Conservation (phyloP, 2,888 invertebrate genomes). For the Drosophila rubida region DNA sequence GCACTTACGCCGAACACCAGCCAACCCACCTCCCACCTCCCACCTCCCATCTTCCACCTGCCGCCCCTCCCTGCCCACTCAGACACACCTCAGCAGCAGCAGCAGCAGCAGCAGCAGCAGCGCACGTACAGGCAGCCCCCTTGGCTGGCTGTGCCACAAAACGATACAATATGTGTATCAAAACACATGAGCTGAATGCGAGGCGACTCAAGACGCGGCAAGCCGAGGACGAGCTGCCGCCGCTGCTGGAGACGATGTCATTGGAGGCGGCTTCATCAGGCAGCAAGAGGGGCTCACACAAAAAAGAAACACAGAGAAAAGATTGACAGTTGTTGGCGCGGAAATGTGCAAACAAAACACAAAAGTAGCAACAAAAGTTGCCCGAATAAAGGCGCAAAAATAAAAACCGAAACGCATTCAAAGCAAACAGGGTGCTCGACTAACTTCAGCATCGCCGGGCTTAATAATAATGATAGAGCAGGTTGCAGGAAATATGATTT, state of each 20-base stretch:
- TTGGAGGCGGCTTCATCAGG: slow-evolving; percentile 46
- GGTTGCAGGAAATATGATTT: too few relatives aligned
- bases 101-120: slow-evolving; percentile 17
- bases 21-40: too few relatives aligned
- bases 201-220: slow-evolving; percentile 21
- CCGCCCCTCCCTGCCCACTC: slow-evolving; percentile 5
- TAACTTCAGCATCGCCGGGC: too few relatives aligned
- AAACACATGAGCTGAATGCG: slow-evolving; percentile 68
- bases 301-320: slow-evolving; percentile 33
- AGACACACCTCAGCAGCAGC: slow-evolving; percentile 14
- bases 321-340: slow-evolving; percentile 77
- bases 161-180: slow-evolving; percentile 78
- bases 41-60: too few relatives aligned
- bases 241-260: slow-evolving; percentile 18
- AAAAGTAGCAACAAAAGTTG: slow-evolving; percentile 67
- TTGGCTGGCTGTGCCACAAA: slow-evolving; percentile 60
- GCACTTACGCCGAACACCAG: slow-evolving; percentile 64
- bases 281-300: slow-evolving; percentile 2
- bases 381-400: slow-evolving; percentile 58
- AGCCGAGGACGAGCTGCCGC: slow-evolving; percentile 12
- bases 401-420: slow-evolving; percentile 63
- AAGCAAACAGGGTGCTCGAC: slow-evolving; percentile 56
- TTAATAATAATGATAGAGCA: too few relatives aligned
- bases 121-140: slow-evolving; percentile 38
- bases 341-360: slow-evolving; percentile 77